Conservation (phyloP, 2,113 vertebrate species). For the Athene cunicularia region DNA sequence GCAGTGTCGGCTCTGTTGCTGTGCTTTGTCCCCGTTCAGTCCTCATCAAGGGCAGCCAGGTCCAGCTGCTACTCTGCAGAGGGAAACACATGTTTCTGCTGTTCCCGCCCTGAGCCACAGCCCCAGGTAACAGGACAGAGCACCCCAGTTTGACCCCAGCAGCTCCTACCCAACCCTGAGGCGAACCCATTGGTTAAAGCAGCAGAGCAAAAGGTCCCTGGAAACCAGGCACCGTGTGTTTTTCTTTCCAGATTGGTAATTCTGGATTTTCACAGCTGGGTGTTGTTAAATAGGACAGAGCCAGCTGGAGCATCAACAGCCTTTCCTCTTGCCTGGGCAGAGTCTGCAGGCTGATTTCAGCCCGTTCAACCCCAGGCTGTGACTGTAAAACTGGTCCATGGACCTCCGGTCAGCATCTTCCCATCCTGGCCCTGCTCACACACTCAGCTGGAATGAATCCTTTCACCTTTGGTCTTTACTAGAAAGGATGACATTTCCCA, state of each 20-base stretch:
- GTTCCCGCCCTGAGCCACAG: neutral
- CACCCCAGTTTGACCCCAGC: neutral
- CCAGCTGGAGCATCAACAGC: neutral
- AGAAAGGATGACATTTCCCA: neutral
- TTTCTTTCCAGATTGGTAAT: neutral
- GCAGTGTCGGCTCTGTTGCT: neutral
- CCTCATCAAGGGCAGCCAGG: neutral
- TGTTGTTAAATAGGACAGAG: neutral
- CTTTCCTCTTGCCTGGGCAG: neutral
- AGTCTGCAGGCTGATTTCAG: neutral
- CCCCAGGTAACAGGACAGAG: rapidly evolving
- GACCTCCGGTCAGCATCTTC: neutral
- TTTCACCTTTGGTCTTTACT: neutral
- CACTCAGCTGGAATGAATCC: neutral
- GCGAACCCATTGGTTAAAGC: neutral
- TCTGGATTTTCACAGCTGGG: neutral
- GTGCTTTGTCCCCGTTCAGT: neutral
- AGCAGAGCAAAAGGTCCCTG: neutral
- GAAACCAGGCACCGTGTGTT: neutral
- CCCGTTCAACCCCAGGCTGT: neutral
- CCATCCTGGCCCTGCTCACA: neutral
- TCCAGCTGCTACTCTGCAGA: no score
- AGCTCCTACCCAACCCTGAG: neutral
- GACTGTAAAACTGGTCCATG: neutral
- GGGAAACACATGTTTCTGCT: neutral